Base-by-base conservation (phyloP, 2,797 vertebrate species). In the Echiichthys vipera region DNA sequence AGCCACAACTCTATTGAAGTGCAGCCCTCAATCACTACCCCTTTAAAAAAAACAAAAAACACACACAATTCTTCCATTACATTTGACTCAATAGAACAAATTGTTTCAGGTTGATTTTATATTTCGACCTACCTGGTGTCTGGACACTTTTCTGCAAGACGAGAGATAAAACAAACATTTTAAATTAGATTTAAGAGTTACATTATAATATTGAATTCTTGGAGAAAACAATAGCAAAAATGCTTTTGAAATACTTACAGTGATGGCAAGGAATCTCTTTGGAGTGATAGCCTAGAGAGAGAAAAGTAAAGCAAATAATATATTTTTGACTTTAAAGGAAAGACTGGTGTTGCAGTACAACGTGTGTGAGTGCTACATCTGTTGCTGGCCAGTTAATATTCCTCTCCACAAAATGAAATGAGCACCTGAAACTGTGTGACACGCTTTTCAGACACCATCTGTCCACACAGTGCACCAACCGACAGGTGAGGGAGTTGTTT, bases 211-310 rank as follows among this genome's bases (percentile, higher is more conserved):
- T 7, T 5, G 10, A 39, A 67, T 22, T 56, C 14, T 18, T 29
- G 5, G n/a, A 7, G 10, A 10, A 5, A 54, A 27, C 39, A 6
- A 42, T 1, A 29, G n/a, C 51, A 55, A 15, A 29, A 42, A 40
- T 0, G 1, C 1, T n/a, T 1, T 13, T 13, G 1, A 56, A 64
- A 29, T 47, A 93, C 97, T 96, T 92, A 99, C 97, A 5, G 96
- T 96, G 77, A 98, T 97, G 59, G 96, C 95, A 13, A 99, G 93
- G 73, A 99, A 95, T 90, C 97, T 96, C 89, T 99, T 99, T 70
- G 98, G 98, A 88, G 97, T 99, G 78, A 98, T 97, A 62, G 96
- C 95, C 98, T 99, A 67, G 42, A 78, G 79, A 71, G 56, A 70
- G 1, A 46, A 45, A 72, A 51, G 74, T 51, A 24, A 43, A 56